Evolutionary conservation across 2,113 vertebrate species (phyloP).

Genomic region (Seriola rivoliana): DNA sequence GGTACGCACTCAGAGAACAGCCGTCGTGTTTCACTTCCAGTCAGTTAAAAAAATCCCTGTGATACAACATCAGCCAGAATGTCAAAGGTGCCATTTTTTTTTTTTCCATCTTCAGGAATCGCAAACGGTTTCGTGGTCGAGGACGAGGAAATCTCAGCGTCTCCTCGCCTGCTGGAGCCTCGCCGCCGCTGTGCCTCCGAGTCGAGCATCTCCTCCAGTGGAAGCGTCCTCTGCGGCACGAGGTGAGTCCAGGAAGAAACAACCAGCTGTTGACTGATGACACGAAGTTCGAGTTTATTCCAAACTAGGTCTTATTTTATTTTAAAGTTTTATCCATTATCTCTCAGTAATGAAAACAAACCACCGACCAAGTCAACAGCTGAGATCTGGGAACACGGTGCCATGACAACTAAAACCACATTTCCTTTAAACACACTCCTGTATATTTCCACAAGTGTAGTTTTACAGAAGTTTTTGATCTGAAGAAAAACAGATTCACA

Average conservation of each 20-base stretch:
- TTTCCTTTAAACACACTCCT: too few relatives aligned
- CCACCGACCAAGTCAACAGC: too few relatives aligned
- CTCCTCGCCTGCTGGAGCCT: constrained; percentile 88
- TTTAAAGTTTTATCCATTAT: too few relatives aligned
- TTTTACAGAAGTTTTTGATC: too few relatives aligned
- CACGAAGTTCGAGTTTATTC: too few relatives aligned
- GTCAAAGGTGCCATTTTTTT: background rate
- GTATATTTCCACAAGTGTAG: too few relatives aligned
- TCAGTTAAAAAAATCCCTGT: too few relatives aligned
- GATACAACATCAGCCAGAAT: background rate
- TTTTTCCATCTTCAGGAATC: constrained; percentile 82
- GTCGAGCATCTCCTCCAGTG: constrained; percentile 95
- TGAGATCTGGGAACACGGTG: too few relatives aligned
- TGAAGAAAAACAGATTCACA: too few relatives aligned
- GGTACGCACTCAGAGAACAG: constrained; percentile 75
- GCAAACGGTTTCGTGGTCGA: constrained; percentile 91
- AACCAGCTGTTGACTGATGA: background rate
- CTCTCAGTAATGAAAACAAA: too few relatives aligned
- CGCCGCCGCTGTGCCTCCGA: constrained; percentile 96
- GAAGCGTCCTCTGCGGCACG: constrained; percentile 88
- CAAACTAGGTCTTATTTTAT: too few relatives aligned
- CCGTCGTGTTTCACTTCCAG: background rate
- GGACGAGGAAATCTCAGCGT: constrained; percentile 78
- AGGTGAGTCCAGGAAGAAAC: constrained; percentile 81
- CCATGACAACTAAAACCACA: too few relatives aligned